Percentiles rank a stretch among this genome's conserved stretches.
phyloP scores from a whole-genome alignment of 2,888 invertebrate species.

The Cataglyphis rosenhaueri region DNA sequence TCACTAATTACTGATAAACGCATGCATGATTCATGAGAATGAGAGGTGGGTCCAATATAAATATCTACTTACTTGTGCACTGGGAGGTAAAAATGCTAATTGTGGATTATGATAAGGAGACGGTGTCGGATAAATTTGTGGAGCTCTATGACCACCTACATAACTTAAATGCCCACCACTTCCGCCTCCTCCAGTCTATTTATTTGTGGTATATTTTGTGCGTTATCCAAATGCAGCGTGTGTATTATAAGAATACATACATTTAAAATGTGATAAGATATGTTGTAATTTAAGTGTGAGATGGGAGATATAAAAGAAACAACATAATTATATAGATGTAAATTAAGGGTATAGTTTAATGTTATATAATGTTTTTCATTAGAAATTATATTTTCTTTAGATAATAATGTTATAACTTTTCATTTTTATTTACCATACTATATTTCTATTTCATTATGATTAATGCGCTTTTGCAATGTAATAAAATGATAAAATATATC shows the following conservation, averaged over 20 bases:
- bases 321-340: neutral
- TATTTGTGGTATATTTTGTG: constrained; percentile 73
- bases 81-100: constrained; percentile 85
- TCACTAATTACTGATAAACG: neutral
- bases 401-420: neutral
- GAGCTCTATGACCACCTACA: constrained; percentile 83
- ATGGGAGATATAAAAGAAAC: neutral
- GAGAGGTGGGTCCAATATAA: constrained; percentile 21
- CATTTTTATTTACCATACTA: neutral
- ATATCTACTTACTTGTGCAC: constrained; percentile 79
- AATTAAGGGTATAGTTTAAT: neutral
- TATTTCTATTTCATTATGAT: neutral
- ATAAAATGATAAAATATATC: neutral
- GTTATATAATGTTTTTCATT: neutral
- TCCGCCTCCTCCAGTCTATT: constrained; percentile 82
- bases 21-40: constrained; percentile 11
- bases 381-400: neutral
- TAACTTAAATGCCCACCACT: constrained; percentile 82
- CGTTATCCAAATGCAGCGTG: constrained; percentile 83
- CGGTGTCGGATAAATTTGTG: constrained; percentile 84
- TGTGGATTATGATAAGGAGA: constrained; percentile 85
- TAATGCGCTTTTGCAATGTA: neutral
- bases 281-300: constrained; percentile 2
- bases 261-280: constrained; percentile 21
- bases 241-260: constrained; percentile 68